Evolutionary conservation across 2,888 invertebrate genomes (phyloP), one percentile per base, ranked within the genome.

Genomic region (Serripes groenlandicus): DNA sequence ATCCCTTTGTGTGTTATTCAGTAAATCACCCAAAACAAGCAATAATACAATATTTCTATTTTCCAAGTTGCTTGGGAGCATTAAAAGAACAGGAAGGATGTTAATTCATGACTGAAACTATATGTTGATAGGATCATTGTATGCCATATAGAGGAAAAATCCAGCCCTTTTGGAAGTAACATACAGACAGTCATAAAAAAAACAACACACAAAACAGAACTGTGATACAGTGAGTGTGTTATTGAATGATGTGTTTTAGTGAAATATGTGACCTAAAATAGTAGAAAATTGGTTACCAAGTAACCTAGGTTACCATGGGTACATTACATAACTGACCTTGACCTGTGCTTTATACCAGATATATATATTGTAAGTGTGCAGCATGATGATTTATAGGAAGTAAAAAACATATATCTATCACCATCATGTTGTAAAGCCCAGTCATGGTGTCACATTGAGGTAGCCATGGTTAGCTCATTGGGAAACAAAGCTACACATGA

Each of bases 81-180:
- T 96, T 99, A 93, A 98, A 98, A 93, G 99, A 99, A 94, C 98
- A 99, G 94, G n/a, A 98, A 99, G 94, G 98, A 99, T 93, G 98
- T 98, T 77, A 99, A 99, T 95, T 96, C 97, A 75, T 97, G 99
- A 94, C 96, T 99, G 82, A 96, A 98, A 93, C 96, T 97, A 88
- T 99, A 99, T 95, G 99, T 99, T 90, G 99, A 99, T 94, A 97
- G 97, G 76, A 99, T 99, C 90, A 96, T 99, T 81, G 96, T 99
- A 88, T n/a, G 97, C 98, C 89, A 99, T 99, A 90, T 97, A 99
- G 74, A 99, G 99, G 95, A 98, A 98, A 95, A 98, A 99, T 95
- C 99, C 99, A n/a, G 98, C 99, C 94, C 96, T 99, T 73, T 96
- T 99, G 86, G 99, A 99, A 30, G 26, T 35, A 23, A 54, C 56